A percentile compares a stretch with the other conserved stretches of the same genome.
phyloP scores from a whole-genome alignment of 2,113 vertebrate genomes.

The Psittacula cyanocephala region DNA sequence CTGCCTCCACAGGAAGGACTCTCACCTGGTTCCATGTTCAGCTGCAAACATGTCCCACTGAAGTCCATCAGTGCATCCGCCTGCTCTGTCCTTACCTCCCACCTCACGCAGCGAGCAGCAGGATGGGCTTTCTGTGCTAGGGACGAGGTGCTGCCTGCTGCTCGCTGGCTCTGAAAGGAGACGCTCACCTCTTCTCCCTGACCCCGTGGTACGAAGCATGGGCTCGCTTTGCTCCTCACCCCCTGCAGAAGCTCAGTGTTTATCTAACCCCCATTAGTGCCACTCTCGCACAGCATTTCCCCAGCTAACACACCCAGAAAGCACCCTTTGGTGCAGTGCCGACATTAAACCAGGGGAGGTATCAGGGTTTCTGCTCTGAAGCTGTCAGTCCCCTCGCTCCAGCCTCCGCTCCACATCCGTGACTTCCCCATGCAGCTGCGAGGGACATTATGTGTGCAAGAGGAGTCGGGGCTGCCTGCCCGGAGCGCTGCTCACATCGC shows the following conservation, averaged over 20 bases:
- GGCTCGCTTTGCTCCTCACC: neutral
- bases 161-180: neutral
- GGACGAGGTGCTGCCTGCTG: neutral
- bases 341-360: neutral
- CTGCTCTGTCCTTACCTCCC: accelerated
- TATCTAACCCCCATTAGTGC: neutral
- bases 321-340: neutral
- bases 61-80: neutral
- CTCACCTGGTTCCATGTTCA: neutral
- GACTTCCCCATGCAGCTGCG: constrained; percentile 54
- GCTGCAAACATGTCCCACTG: neutral
- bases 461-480: constrained; percentile 33
- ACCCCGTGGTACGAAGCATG: accelerated
- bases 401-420: neutral
- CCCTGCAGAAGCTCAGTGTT: neutral
- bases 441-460: constrained; percentile 53
- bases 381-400: neutral
- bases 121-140: neutral
- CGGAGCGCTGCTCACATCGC: neutral
- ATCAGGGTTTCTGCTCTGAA: neutral
- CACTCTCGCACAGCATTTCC: neutral
- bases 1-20: neutral
- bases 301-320: neutral
- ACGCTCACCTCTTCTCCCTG: neutral
- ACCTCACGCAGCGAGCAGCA: neutral